Evolutionary conservation across 2,888 invertebrate genomes (phyloP).

Genomic region (Osedax frankpressi): DNA sequence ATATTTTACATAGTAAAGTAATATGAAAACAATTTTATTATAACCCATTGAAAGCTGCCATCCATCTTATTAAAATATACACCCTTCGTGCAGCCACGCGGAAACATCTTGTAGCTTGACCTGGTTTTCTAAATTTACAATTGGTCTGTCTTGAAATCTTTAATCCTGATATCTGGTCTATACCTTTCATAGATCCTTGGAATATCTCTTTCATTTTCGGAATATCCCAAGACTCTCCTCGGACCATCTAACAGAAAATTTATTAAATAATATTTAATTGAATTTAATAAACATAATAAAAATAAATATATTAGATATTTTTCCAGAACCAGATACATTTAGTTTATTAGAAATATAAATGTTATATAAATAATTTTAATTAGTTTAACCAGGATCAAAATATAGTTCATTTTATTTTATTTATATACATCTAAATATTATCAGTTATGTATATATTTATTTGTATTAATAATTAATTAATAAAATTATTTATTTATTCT

Average conservation of each 20-base stretch:
- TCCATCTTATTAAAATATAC: constrained; percentile 6
- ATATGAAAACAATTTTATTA: background rate
- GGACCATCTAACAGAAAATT: background rate
- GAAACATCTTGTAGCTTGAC: background rate
- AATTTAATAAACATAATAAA: too few relatives aligned
- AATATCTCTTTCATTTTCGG: background rate
- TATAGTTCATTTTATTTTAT: too few relatives aligned
- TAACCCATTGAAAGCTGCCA: constrained; percentile 12
- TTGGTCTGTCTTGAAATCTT: background rate
- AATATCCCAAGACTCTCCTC: background rate
- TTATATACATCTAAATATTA: too few relatives aligned
- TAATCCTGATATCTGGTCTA: background rate
- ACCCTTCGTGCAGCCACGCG: background rate
- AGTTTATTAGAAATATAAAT: too few relatives aligned
- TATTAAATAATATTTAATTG: background rate
- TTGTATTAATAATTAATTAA: too few relatives aligned
- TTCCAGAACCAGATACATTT: too few relatives aligned
- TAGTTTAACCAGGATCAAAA: too few relatives aligned
- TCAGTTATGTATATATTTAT: too few relatives aligned
- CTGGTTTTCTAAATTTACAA: background rate
- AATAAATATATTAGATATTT: too few relatives aligned
- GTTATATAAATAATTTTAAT: too few relatives aligned
- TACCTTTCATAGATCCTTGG: background rate
- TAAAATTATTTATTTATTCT: too few relatives aligned
- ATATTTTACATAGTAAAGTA: background rate